phyloP scores from a whole-genome alignment of 2,797 vertebrate genomes.

The Australoheros facetus region DNA sequence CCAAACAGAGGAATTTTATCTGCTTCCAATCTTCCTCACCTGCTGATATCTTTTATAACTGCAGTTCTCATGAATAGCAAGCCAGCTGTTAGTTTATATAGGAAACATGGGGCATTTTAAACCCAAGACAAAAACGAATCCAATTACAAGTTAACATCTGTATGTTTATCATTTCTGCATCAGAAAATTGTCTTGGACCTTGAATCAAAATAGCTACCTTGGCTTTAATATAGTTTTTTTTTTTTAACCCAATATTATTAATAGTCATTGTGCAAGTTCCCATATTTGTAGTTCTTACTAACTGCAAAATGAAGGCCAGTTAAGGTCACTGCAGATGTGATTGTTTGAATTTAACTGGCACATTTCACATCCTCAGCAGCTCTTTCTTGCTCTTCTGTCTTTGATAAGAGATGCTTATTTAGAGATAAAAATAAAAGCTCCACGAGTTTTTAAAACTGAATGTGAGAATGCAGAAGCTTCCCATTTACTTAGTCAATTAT shows the following conservation, averaged over 20 bases:
- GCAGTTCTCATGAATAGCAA: not conserved
- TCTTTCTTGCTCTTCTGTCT: slow-evolving; percentile 10
- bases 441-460: not conserved
- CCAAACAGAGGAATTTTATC: not conserved
- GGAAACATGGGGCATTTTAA: not conserved
- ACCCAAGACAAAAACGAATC: not conserved
- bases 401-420: slow-evolving; percentile 22
- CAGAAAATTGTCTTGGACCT: not conserved
- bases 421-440: not conserved
- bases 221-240: not conserved
- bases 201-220: not conserved
- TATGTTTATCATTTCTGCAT: not conserved
- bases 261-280: not conserved
- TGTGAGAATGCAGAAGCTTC: not conserved
- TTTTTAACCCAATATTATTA: slow-evolving; percentile 3
- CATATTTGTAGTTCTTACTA: slow-evolving; percentile 1
- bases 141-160: not conserved
- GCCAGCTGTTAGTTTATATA: not conserved
- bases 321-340: slow-evolving; percentile 25
- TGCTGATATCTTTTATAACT: slow-evolving; percentile 1
- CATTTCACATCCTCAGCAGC: slow-evolving; percentile 30
- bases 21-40: not conserved
- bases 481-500: not conserved
- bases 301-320: slow-evolving; percentile 38
- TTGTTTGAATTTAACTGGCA: slow-evolving; percentile 3